Percentiles rank a stretch among this genome's conserved stretches.
phyloP scores from a whole-genome alignment of 2,797 vertebrate species.

The Coilia nasus region DNA sequence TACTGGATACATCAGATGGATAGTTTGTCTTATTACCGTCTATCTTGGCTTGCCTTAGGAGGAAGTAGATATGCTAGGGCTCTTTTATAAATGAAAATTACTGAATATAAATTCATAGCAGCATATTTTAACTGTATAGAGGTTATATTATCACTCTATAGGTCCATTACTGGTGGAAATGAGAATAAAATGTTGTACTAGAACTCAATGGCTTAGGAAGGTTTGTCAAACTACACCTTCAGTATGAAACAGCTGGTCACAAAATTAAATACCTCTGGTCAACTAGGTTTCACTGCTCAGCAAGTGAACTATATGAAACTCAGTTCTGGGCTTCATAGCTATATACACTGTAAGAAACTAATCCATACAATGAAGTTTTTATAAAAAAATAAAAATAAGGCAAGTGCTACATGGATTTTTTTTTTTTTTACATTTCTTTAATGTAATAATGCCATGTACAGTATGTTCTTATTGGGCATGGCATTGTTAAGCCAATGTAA shows the following conservation, averaged over 20 bases:
- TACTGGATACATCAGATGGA: conserved; percentile 37
- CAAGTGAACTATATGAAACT: background rate
- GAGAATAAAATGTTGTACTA: conserved; percentile 33
- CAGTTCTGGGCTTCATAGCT: too few species aligned
- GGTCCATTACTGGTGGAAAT: conserved; percentile 42
- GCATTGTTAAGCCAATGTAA: too few species aligned
- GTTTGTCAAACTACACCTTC: background rate
- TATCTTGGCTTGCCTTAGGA: conserved; percentile 33
- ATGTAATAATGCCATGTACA: too few species aligned
- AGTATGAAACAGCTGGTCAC: background rate
- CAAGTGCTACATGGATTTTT: too few species aligned
- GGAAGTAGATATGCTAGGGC: conserved; percentile 17
- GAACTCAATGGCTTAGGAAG: conserved; percentile 14
- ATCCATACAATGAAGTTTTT: too few species aligned
- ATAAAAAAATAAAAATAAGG: too few species aligned
- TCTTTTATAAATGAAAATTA: conserved; percentile 41
- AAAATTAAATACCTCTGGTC: background rate
- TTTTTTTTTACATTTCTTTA: too few species aligned
- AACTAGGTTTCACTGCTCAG: background rate
- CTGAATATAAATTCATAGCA: conserved; percentile 41
- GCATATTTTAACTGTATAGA: conserved; percentile 42
- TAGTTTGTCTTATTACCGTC: conserved; percentile 24
- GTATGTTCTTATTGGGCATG: too few species aligned
- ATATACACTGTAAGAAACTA: too few species aligned
- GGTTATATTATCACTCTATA: conserved; percentile 43